phyloP scores from a whole-genome alignment of 2,113 vertebrate species.

The Verasper variegatus region DNA sequence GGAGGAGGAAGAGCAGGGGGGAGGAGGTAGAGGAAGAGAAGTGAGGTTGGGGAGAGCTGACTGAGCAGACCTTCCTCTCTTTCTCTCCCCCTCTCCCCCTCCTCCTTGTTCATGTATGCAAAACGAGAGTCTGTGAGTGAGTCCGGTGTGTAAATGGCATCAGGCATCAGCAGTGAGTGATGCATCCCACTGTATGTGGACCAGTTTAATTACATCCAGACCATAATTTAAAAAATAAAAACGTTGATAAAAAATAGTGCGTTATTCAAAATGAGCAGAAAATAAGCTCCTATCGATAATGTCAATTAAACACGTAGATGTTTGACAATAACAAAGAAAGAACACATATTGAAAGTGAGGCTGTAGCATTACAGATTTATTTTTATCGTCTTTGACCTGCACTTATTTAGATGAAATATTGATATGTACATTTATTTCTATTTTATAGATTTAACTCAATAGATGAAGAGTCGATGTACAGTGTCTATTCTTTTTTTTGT shows the following conservation, averaged over 20 bases:
- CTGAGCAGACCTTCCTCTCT: constrained; percentile 25
- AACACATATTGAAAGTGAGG: constrained; percentile 43
- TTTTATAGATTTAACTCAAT: constrained; percentile 64
- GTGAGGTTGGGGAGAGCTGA: background rate
- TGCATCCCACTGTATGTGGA: background rate
- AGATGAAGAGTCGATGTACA: constrained; percentile 65
- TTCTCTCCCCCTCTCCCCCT: constrained; percentile 35
- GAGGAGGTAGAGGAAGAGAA: constrained; percentile 1
- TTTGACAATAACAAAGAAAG: constrained; percentile 57
- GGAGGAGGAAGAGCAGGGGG: background rate
- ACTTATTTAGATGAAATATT: constrained; percentile 56
- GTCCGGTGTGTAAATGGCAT: constrained; percentile 54
- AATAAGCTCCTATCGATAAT: constrained; percentile 48
- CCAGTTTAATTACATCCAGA: background rate
- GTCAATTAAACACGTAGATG: constrained; percentile 60
- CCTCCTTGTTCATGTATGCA: constrained; percentile 56
- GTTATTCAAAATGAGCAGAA: constrained; percentile 46
- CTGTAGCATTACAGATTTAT: constrained; percentile 60
- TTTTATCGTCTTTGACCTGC: constrained; percentile 59
- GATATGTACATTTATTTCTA: constrained; percentile 72
- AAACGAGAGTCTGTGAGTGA: constrained; percentile 40
- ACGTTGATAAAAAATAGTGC: constrained; percentile 33
- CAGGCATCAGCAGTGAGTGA: constrained; percentile 29
- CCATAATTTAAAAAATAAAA: background rate
- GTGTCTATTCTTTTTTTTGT: constrained; percentile 38